Evolutionary conservation across 2,113 vertebrate species (phyloP), one percentile per base, ranked within the genome.

Genomic region (Tragelaphus buxtoni): DNA sequence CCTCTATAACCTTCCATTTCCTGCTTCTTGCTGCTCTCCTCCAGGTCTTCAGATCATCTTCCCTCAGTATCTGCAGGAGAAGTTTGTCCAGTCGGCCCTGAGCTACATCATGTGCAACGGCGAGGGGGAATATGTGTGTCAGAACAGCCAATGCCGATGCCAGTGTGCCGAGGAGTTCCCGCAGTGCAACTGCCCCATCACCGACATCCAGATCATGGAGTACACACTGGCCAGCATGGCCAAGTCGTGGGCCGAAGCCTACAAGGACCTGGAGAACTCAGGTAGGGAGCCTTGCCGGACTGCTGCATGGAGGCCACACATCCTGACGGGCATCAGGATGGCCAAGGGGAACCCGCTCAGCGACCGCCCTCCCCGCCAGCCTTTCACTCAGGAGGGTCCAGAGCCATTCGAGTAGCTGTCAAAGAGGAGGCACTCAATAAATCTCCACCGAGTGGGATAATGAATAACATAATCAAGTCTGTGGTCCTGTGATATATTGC

Each of bases 21-120:
- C 74, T 39, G 3, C 16, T 47, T n/a, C 97, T 22, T 98, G 45
- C 16, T 92, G 2, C 96, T 97, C 42, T 8, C 20, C 35, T 20
- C 77, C 98, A 99, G 99, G 99, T 98, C 99, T 99, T 97, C 99
- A 99, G 99, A 99, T 99, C 95, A 99, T 99, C 98, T 99, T 99
- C 97, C 99, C 99, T 42, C 99, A 99, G 92, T 99, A 99, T 98
- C 99, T 99, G 97, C 99, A 99, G 97, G 99, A 99, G 99, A 99
- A 99, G 98, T 99, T 99, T 97, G 99, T 99, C 91, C 99, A 99
- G 98, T 99, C 99, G 9, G 99, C 99, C 95, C 98, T 99, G 98
- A 99, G 99, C 98, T 99, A 99, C 99, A 99, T 99, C 97, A 99
- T 99, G 99, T 99, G 99, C 97, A 99, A 99, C 0, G 99, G 99